Conservation (phyloP, 1,140 invertebrate species). For the Centruroides vittatus region DNA sequence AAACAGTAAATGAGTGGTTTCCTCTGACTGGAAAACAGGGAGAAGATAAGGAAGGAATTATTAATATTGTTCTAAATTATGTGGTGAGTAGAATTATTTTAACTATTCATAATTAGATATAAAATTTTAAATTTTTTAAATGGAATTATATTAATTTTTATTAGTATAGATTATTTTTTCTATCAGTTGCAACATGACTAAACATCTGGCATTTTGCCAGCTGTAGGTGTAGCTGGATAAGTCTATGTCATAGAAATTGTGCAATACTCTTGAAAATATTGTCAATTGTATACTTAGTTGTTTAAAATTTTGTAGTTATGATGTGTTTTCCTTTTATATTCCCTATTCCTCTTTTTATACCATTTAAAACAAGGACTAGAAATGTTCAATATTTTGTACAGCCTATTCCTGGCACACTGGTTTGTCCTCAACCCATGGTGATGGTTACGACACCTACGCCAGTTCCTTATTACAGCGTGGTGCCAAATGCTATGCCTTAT, state of each 20-base stretch:
- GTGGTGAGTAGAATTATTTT: conserved; percentile 2
- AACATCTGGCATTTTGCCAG: too few relatives aligned
- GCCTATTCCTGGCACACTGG: conserved; percentile 39
- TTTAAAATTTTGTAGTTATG: not conserved
- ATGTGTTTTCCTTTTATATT: not conserved
- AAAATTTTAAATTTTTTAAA: too few relatives aligned
- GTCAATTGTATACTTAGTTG: too few relatives aligned
- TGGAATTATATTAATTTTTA: too few relatives aligned
- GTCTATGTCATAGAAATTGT: too few relatives aligned
- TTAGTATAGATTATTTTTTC: too few relatives aligned
- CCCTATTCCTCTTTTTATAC: not conserved
- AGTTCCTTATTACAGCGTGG: not conserved
- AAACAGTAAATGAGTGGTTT: conserved; percentile 89
- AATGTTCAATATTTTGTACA: too few relatives aligned
- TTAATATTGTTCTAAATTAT: conserved; percentile 42
- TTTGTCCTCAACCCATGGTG: conserved; percentile 35
- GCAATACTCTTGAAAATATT: too few relatives aligned
- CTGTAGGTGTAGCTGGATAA: too few relatives aligned
- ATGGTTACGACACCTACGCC: conserved; percentile 34
- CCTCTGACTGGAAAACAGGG: conserved; percentile 81
- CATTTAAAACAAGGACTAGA: not conserved
- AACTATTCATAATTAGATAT: too few relatives aligned
- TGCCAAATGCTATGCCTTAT: conserved; percentile 11
- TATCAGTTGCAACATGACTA: too few relatives aligned
- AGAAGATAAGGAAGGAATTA: conserved; percentile 74